Base-by-base conservation (phyloP, 1,140 invertebrate species). In the Lysiphlebus fabarum region DNA sequence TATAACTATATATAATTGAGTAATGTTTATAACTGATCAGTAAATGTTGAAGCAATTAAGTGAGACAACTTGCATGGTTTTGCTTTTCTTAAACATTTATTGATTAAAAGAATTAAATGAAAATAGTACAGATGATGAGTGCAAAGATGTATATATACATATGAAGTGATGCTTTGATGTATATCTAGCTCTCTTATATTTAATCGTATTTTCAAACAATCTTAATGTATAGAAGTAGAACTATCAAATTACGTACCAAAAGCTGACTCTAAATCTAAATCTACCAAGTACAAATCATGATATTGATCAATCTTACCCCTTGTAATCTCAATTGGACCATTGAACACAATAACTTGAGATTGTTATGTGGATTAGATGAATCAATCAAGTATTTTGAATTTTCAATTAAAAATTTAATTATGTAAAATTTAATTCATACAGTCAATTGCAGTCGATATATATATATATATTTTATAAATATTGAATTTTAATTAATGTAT, bases 251-350 rank as follows among this genome's bases (percentile, higher is more conserved):
- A 45, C 14, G 44, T 45, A 10, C 14, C 7, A 26, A 26, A 49
- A 49, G 47, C 47, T 49, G 47, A 55, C 53, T 55, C 53, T 5
- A 33, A 55, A 43, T n/a, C n/a, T n/a, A n/a, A n/a, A n/a, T n/a
- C n/a, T n/a, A 26, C 37, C 53, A 36, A 36, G 33, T 36, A 44
- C 42, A 47, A 47, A 47, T 47, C 26, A 17, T 33, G 6, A 38
- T 36, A 56, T 56, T 26, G 54, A 56, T 56, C 54, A 0, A 26
- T 1, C 10, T 11, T 47, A n/a, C 42, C 11, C 7, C 12, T 4
- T 51, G 11, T 51, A 38, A 51, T 51, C 36, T 51, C 43, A 17
- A 44, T 43, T 45, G 42, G 17, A 34, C 54, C 41, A 56, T 56
- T 56, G 54, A 14, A 43, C 54, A 56, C 44, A 34, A 47, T 56